These are phyloP conservation scores for Echinops telfairi DNA, from an alignment of 2,113 vertebrate species.

Conservation along the genomic window DNA sequence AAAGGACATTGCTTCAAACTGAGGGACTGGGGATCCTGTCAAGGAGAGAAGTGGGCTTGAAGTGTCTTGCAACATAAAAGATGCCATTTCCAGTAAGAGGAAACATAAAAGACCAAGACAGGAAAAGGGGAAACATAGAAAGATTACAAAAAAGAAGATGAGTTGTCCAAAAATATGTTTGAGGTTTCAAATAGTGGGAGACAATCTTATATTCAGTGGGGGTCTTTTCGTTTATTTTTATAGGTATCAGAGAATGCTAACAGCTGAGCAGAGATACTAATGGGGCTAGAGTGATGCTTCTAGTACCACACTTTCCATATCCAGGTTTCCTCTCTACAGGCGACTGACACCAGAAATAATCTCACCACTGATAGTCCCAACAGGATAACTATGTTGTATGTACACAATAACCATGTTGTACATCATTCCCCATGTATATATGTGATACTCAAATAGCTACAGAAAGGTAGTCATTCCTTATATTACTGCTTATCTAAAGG, in stretches of 20 bases:
- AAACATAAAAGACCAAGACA: background rate
- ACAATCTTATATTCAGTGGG: background rate
- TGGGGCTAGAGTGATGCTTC: background rate
- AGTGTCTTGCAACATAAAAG: background rate
- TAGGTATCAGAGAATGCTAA: background rate
- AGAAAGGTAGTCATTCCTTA: background rate
- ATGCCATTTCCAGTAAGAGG: background rate
- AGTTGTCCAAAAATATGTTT: background rate
- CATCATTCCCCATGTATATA: background rate
- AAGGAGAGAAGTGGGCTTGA: background rate
- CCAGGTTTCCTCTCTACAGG: constrained; percentile 22
- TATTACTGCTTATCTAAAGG: background rate
- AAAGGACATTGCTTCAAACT: constrained; percentile 41
- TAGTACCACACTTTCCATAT: background rate
- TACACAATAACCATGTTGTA: background rate
- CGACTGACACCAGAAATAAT: constrained; percentile 12
- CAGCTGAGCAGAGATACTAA: background rate
- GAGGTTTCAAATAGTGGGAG: background rate
- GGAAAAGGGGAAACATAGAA: background rate
- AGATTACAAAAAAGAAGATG: background rate
- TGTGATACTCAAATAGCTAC: constrained; percentile 7
- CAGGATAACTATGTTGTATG: background rate
- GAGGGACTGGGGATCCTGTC: background rate
- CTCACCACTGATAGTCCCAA: background rate
- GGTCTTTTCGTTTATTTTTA: background rate